phyloP scores from a whole-genome alignment of 2,113 vertebrate species.

The Dendropsophus ebraccatus region DNA sequence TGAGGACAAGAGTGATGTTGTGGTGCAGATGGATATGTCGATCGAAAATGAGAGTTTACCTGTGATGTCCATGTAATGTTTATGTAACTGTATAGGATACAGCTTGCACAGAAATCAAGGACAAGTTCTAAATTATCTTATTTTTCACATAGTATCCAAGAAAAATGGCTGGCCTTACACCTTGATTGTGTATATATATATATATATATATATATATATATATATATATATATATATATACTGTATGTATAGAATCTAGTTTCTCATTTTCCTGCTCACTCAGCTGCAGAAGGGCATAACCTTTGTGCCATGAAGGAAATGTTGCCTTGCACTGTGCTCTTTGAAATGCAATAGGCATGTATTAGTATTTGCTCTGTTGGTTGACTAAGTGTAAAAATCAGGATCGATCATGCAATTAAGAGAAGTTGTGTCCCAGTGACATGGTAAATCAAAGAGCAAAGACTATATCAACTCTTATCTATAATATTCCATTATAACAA shows the following conservation, averaged over 20 bases:
- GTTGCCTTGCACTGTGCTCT: constrained; percentile 13
- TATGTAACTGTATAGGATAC: not conserved
- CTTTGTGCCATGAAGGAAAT: constrained; percentile 26
- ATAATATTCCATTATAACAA: not conserved
- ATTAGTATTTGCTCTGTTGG: not conserved
- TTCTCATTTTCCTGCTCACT: not conserved
- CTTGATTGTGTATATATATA: not conserved
- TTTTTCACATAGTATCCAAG: too few relatives aligned
- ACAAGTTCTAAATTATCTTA: too few relatives aligned
- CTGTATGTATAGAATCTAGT: not conserved
- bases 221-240: not conserved
- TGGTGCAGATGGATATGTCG: too few relatives aligned
- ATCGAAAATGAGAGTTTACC: too few relatives aligned
- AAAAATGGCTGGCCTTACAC: not conserved
- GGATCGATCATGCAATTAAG: constrained; percentile 32
- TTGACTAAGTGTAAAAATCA: not conserved
- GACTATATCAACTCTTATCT: not conserved
- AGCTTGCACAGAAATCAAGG: too few relatives aligned
- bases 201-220: not conserved
- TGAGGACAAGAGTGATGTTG: too few relatives aligned
- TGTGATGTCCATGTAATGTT: too few relatives aligned
- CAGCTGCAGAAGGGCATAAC: constrained; percentile 17
- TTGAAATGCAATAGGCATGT: not conserved
- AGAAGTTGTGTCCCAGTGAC: not conserved
- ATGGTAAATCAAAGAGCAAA: not conserved